Percentiles rank a stretch among this genome's conserved stretches.
Evolutionary conservation across 2,797 vertebrate species (phyloP).

Genomic region (Myripristis jacobus): DNA sequence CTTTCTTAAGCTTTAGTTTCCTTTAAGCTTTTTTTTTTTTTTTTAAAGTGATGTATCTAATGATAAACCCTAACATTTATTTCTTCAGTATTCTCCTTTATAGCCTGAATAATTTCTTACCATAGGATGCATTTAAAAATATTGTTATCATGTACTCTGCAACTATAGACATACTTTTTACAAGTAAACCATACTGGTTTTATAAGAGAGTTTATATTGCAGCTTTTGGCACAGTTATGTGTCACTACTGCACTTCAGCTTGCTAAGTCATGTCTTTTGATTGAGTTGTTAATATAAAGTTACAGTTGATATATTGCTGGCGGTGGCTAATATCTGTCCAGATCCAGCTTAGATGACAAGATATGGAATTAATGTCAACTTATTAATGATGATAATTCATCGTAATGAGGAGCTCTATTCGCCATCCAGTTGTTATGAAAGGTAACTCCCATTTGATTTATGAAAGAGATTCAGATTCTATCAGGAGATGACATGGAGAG

Average conservation of each 20-base stretch:
- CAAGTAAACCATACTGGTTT: background rate
- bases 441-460: constrained; percentile 26
- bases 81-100: too few species aligned
- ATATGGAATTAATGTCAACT: constrained; percentile 33
- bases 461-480: constrained; percentile 18
- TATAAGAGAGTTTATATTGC: constrained; percentile 2
- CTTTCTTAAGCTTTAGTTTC: too few species aligned
- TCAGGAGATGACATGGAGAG: background rate
- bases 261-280: constrained; percentile 12
- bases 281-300: constrained; percentile 37
- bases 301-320: background rate
- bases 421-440: constrained; percentile 20
- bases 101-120: too few species aligned
- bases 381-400: constrained; percentile 57
- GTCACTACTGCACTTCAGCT: constrained; percentile 2
- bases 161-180: too few species aligned
- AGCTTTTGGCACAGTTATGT: background rate
- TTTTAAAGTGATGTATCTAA: too few species aligned
- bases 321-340: constrained; percentile 6
- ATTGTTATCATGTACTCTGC: too few species aligned
- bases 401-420: background rate
- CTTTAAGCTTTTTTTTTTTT: too few species aligned
- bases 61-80: too few species aligned
- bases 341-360: constrained; percentile 13
- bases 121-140: too few species aligned